A percentile compares a stretch with the other conserved stretches of the same genome.
Evolutionary conservation across 2,113 vertebrate genomes (phyloP).

Genomic region (Bubalus kerabau): DNA sequence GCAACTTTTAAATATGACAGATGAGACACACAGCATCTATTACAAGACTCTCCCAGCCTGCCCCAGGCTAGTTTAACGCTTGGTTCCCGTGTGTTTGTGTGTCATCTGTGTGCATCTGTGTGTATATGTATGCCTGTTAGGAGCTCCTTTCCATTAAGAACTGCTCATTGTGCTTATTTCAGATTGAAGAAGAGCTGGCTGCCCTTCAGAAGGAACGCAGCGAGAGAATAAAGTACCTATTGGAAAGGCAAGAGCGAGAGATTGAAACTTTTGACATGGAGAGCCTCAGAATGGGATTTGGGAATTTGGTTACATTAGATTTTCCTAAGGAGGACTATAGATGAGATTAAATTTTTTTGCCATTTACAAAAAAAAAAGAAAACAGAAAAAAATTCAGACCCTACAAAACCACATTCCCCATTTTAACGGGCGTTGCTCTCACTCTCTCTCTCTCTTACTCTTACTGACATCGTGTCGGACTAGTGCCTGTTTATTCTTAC

Average conservation of each 20-base stretch:
- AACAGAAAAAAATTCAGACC: constrained; percentile 76
- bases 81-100: background rate
- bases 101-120: background rate
- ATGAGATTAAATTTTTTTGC: constrained; percentile 89
- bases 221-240: constrained; percentile 94
- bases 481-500: constrained; percentile 91
- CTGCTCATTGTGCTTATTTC: constrained; percentile 59
- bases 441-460: constrained; percentile 83
- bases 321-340: constrained; percentile 99
- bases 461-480: constrained; percentile 91
- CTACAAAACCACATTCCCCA: constrained; percentile 86
- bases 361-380: constrained; percentile 79
- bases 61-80: fast-evolving
- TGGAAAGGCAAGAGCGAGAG: constrained; percentile 97
- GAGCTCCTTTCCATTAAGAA: background rate
- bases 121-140: background rate
- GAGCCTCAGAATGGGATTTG: constrained; percentile 95
- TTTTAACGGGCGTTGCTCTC: constrained; percentile 83
- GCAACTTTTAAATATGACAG: background rate
- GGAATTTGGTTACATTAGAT: constrained; percentile 93
- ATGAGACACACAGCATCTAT: background rate
- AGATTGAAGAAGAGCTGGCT: constrained; percentile 99
- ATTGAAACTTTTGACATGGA: constrained; percentile 96
- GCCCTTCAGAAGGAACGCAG: constrained; percentile 98
- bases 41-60: background rate